Base-by-base conservation (phyloP, 2,113 vertebrate genomes). In the Oncorhynchus masou region DNA sequence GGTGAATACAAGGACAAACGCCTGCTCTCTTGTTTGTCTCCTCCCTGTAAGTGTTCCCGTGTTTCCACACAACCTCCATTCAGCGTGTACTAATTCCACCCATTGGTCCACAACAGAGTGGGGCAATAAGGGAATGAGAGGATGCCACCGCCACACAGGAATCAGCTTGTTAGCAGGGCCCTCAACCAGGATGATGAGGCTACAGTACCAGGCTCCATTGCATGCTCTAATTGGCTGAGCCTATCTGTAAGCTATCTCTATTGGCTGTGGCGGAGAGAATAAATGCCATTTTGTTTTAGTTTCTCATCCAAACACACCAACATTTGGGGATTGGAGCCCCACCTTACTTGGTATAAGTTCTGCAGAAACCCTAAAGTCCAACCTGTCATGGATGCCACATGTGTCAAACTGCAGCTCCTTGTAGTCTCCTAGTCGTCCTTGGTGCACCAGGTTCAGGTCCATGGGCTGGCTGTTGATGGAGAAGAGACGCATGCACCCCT, bases 361-460 rank as follows among this genome's bases (percentile, higher is more conserved):
- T 45, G 39, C 9, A 45, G 9, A 45, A 45, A 45, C n/a, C 19
- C 54, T 39, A 39, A 34, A 31, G 31, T 24, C 39, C 78, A 95
- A 99, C 98, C 98, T 98, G 96, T 99, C 98, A 93, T 94, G 95
- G 91, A 99, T 99, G 82, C 90, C 93, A 93, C 98, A 99, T 62
- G 95, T 94, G 95, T 99, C 96, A 84, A 98, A 96, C 90, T 94
- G 95, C 74, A 99, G 93, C 87, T 97, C 93, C 79, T 95, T 95
- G 87, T 95, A 97, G 89, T 94, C 96, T 93, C 98, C 98, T 92
- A 97, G 93, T 84, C 93, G 84, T 54, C 97, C 95, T 92, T 96
- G 96, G 91, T 98, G 97, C 78, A 99, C 95, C 51, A 92, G 94
- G 89, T 94, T 93, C 84, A 99, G 94, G 89, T 98, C 95, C 84